Evolutionary conservation across 2,888 invertebrate species (phyloP), one percentile per base, ranked within the genome.

Genomic region (Sinhomidia bicolor): DNA sequence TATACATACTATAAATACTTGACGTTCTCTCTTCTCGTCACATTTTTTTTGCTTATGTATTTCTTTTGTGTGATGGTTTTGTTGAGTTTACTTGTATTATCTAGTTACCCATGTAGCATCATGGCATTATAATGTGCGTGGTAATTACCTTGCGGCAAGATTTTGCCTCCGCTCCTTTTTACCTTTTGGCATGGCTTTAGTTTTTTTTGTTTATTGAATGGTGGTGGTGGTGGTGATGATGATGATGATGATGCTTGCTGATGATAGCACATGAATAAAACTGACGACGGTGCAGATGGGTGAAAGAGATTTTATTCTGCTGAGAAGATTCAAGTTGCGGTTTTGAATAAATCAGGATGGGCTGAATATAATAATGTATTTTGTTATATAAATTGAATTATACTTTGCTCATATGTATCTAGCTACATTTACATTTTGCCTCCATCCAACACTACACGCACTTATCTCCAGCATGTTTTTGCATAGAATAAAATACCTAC

Each of bases 101-200:
- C 57, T 20, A 32, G 62, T 36, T 36, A 36, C 36, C 36, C 29
- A 7, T 62, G 29, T 26, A 29, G 29, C 29, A 29, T 12, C 29
- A 29, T 12, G 14, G 23, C 62, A 23, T 68, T 36, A n/a, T n/a
- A 68, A 68, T 68, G 36, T 68, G 17, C 68, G 47, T 47, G 74
- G 32, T 78, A 78, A 78, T 78, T 78, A 78, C 78, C 78, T 78
- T n/a, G 36, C 29, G 78, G 78, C 57, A 36, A 78, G 78, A 78
- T 78, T 54, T 32, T 32, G 54, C 57, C 57, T 17, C 54, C 57
- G 54, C 54, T 54, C 54, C 57, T 78, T 78, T 10, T 29, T 57
- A 54, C 78, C 78, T 78, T 76, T 78, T 78, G 78, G 54, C 54
- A 54, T n/a, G 32, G 78, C 6, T 57, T n/a, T 12, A 57, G 32